A percentile compares a stretch with the other conserved stretches of the same genome.
Conservation (phyloP, 2,888 invertebrate species). For the Tetragonula carbonaria region DNA sequence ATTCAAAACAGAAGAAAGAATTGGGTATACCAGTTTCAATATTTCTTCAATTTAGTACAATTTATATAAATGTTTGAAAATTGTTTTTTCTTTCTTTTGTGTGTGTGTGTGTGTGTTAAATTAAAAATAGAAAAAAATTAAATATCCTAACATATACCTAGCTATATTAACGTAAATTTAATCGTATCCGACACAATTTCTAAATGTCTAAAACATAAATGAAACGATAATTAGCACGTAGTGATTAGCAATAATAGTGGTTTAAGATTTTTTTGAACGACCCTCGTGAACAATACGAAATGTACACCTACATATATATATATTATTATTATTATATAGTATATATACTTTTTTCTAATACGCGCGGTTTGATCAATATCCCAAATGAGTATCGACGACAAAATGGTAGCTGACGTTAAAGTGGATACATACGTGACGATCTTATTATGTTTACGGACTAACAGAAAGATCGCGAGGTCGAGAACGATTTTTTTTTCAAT, state of each 20-base stretch:
- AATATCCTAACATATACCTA: too few species aligned
- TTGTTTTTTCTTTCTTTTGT: too few species aligned
- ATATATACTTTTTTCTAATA: not conserved
- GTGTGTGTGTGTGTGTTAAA: not conserved
- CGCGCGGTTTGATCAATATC: not conserved
- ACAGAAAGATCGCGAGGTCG: not conserved
- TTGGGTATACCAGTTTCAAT: too few species aligned
- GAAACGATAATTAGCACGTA: too few species aligned
- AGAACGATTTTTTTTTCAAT: not conserved
- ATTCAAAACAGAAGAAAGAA: too few species aligned
- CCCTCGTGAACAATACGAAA: not conserved
- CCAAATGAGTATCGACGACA: not conserved
- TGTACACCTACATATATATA: not conserved
- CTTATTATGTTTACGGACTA: not conserved
- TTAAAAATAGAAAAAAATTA: not conserved
- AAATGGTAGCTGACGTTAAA: not conserved
- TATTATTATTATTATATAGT: not conserved
- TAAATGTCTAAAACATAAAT: too few species aligned
- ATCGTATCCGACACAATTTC: not conserved
- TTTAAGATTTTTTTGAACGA: not conserved
- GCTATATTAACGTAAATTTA: not conserved
- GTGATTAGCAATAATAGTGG: not conserved
- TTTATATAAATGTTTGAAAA: too few species aligned
- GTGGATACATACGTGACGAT: not conserved
- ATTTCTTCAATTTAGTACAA: too few species aligned